phyloP scores from a whole-genome alignment of 2,113 vertebrate species.

The Eulemur macaco region DNA sequence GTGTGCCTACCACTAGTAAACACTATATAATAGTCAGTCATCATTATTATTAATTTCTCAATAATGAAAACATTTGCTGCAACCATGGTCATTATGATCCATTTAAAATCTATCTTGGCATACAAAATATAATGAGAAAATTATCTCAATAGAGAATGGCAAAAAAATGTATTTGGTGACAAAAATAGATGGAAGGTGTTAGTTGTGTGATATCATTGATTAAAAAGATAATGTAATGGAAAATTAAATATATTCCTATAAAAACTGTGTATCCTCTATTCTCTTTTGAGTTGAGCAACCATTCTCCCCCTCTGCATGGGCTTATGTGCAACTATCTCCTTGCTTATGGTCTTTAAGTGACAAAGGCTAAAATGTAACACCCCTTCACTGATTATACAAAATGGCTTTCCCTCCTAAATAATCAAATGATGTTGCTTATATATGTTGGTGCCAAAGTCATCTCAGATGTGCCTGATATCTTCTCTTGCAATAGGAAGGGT shows the following conservation, averaged over 20 bases:
- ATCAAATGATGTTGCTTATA: background rate
- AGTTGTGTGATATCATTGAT: background rate
- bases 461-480: background rate
- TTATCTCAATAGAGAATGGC: background rate
- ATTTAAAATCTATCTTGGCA: background rate
- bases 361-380: background rate
- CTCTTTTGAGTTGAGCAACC: background rate
- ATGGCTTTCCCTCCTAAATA: background rate
- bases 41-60: background rate
- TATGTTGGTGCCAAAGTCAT: background rate
- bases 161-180: background rate
- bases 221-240: background rate
- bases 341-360: background rate
- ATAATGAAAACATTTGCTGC: background rate
- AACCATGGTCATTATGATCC: background rate
- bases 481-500: background rate
- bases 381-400: background rate
- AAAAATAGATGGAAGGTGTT: background rate
- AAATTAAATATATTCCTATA: background rate
- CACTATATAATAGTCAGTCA: background rate
- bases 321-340: background rate
- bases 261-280: background rate
- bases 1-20: background rate
- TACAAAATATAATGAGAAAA: background rate
- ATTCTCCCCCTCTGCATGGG: fast-evolving